Evolutionary conservation across 2,797 vertebrate genomes (phyloP), one percentile per base, ranked within the genome.

Genomic region (Rhodeus uyekii): DNA sequence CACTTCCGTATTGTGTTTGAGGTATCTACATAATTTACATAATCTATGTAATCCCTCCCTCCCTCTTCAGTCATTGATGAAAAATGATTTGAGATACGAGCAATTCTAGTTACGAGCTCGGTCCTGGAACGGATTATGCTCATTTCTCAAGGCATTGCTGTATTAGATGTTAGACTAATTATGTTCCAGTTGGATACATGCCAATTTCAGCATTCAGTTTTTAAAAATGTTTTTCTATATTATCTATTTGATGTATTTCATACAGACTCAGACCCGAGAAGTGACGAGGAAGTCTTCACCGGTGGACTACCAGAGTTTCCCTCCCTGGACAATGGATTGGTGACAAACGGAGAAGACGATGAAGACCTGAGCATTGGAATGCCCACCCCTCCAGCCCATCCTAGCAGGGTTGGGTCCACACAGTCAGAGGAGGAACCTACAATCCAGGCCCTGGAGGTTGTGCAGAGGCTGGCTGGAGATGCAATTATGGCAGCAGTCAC

Each of bases 251-350:
- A 32, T n/a, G n/a, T 53, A 10, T 42, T n/a, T 61, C 38, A 61
- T n/a, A 61, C 78, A 99, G 98, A 99, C 90, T 94, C 98, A 39
- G 97, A 99, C 89, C 95, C 94, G 65, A 94, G 91, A 29, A 95
- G 93, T 76, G 95, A 96, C 2, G 97, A 97, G 72, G 98, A 98
- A 87, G 95, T 89, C 7, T 99, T 99, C 3, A 80, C 92, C 1
- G 93, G 93, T 85, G 96, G 96, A 76, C 95, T 99, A 18, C 90
- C 92, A 71, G 97, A 98, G 83, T 98, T 99, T 87, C 97, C 97
- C 13, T 98, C 97, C 4, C 87, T 97, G 50, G 97, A 99, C 89
- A 97, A 97, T 0, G 96, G 96, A 29, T 0, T 36, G 3, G 91
- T 88, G 0, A 96, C 95, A 86, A 98, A 97, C 55, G 96, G 96